These are phyloP conservation scores for Dolomedes plantarius DNA, from an alignment of 2,888 invertebrate species.

Conservation along the genomic window DNA sequence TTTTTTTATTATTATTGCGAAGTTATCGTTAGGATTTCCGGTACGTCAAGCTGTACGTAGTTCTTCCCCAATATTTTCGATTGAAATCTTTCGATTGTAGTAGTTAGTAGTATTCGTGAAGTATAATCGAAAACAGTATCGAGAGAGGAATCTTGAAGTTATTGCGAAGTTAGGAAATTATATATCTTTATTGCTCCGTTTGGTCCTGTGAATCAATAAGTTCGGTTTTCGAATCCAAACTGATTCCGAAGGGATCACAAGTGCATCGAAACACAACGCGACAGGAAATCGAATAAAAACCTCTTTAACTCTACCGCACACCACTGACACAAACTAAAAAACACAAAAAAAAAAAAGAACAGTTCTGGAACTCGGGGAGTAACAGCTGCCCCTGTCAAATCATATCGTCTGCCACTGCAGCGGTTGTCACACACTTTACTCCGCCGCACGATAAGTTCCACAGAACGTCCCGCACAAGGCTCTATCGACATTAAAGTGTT, in stretches of 20 bases:
- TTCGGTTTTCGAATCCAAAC: neutral
- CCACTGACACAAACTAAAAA: neutral
- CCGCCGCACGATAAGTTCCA: neutral
- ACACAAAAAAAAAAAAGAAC: neutral
- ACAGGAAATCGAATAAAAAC: neutral
- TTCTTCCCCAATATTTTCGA: too few relatives aligned
- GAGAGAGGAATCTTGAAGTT: neutral
- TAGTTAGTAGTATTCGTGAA: too few relatives aligned
- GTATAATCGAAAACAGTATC: too few relatives aligned
- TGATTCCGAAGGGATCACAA: neutral
- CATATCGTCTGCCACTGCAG: neutral
- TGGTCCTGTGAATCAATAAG: neutral
- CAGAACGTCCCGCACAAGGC: neutral
- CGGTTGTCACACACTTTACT: neutral
- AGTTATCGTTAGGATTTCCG: too few relatives aligned
- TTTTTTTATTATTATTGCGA: too few relatives aligned
- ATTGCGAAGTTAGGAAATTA: neutral
- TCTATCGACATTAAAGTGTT: neutral
- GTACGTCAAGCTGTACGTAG: too few relatives aligned
- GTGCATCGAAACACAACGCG: neutral
- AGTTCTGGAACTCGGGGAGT: neutral
- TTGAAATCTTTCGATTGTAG: too few relatives aligned
- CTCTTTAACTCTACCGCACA: neutral
- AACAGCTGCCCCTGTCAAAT: constrained; percentile 1
- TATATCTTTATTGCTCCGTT: neutral